Conservation (phyloP, 2,888 invertebrate genomes). For the Acrobeloides nanus region DNA sequence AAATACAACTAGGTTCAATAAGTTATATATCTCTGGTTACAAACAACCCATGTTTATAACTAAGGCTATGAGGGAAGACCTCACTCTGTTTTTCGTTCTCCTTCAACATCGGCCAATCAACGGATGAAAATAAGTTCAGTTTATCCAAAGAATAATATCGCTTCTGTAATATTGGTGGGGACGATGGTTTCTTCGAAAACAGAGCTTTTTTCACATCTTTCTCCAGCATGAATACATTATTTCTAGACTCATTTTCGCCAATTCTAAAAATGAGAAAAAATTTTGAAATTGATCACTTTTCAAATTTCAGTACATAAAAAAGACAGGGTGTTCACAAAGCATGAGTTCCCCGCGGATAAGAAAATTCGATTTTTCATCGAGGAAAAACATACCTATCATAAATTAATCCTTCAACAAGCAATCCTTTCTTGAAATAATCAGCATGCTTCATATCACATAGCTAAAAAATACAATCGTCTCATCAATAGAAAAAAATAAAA, state of each 20-base stretch:
- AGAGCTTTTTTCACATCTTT: conserved; percentile 38
- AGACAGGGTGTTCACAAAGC: conserved; percentile 7
- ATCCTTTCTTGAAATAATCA: conserved; percentile 74
- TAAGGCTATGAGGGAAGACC: no score
- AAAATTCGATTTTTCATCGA: neutral
- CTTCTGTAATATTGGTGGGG: conserved; percentile 14
- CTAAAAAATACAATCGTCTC: conserved; percentile 1
- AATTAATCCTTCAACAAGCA: conserved; percentile 89
- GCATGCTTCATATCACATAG: conserved; percentile 66
- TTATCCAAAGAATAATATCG: no score
- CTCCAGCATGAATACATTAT: conserved; percentile 48
- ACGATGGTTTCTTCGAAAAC: conserved; percentile 21
- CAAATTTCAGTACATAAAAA: no score
- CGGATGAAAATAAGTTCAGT: no score
- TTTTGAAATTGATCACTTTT: no score
- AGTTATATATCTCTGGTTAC: no score
- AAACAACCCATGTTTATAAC: no score
- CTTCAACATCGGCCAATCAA: no score
- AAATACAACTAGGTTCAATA: no score
- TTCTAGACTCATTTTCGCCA: conserved; percentile 42
- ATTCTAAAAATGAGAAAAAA: conserved; percentile 31
- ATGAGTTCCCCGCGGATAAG: neutral
- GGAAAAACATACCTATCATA: conserved; percentile 70
- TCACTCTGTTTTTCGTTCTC: no score
- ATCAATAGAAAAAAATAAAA: no score